Evolutionary conservation across 2,888 invertebrate species (phyloP).

Genomic region (Neoaliturus tenellus): DNA sequence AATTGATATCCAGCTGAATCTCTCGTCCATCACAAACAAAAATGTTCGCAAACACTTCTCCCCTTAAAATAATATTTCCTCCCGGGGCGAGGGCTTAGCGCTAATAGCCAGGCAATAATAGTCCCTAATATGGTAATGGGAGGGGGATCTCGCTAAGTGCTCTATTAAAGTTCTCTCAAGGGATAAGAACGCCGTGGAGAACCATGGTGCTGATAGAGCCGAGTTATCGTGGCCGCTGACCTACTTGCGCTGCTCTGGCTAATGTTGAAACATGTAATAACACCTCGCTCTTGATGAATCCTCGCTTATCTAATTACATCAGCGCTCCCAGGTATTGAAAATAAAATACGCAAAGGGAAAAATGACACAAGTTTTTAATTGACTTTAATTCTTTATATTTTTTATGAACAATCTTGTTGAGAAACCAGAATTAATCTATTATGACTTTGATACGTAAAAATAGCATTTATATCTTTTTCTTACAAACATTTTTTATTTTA

Average conservation of each 20-base stretch:
- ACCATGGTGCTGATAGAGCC: neutral
- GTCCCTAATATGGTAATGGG: constrained; percentile 32
- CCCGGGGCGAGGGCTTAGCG: neutral
- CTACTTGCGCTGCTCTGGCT: neutral
- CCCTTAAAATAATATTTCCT: neutral
- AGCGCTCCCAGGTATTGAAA: too few species aligned
- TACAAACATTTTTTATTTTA: too few species aligned
- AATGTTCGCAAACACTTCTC: neutral
- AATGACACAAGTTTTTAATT: too few species aligned
- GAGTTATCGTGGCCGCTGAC: constrained; percentile 5
- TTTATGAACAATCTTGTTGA: too few species aligned
- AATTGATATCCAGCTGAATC: too few species aligned
- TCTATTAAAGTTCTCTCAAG: constrained; percentile 29
- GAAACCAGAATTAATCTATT: too few species aligned
- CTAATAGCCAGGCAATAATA: constrained; percentile 4
- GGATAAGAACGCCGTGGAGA: constrained; percentile 20
- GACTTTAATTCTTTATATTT: too few species aligned
- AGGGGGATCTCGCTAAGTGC: constrained; percentile 26
- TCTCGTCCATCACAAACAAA: neutral
- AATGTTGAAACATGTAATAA: neutral
- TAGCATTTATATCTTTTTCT: too few species aligned
- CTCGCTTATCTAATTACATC: too few species aligned
- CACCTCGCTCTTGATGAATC: too few species aligned
- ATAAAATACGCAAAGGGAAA: too few species aligned
- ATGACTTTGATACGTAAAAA: too few species aligned